These are phyloP conservation scores for Polypterus bichir DNA, from an alignment of 2,113 vertebrate species.

Conservation along the genomic window DNA sequence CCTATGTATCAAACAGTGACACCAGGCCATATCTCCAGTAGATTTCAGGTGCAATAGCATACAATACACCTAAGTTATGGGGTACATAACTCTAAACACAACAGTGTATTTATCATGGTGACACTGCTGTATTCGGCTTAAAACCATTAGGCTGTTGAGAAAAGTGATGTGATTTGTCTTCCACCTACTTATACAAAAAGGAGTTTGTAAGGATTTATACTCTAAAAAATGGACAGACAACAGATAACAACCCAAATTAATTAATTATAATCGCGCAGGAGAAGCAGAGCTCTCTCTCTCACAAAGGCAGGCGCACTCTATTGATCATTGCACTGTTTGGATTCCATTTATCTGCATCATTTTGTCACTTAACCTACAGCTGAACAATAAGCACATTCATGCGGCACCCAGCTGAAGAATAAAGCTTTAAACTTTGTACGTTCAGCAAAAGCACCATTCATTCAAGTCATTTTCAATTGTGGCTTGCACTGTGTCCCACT, in stretches of 20 bases:
- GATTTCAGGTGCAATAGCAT: conserved; percentile 3
- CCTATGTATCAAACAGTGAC: conserved; percentile 9
- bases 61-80: not conserved
- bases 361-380: conserved; percentile 1
- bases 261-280: conserved; percentile 2
- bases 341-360: conserved; percentile 11
- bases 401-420: too few species aligned
- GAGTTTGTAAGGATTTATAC: conserved; percentile 5
- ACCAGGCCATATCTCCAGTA: conserved; percentile 1
- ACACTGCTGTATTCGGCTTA: conserved; percentile 2
- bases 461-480: too few species aligned
- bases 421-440: too few species aligned
- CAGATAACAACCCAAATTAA: not conserved
- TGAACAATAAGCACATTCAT: too few species aligned
- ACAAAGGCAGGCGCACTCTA: conserved; percentile 7
- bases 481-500: too few species aligned
- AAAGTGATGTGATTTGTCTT: conserved; percentile 10
- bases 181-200: not conserved
- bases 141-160: conserved; percentile 11
- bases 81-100: conserved; percentile 8
- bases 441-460: too few species aligned
- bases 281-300: conserved; percentile 7
- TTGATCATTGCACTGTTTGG: conserved; percentile 14
- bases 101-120: conserved; percentile 11
- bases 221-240: not conserved